Conservation (phyloP, 2,888 invertebrate species). For the Eupithecia dodoneata region DNA sequence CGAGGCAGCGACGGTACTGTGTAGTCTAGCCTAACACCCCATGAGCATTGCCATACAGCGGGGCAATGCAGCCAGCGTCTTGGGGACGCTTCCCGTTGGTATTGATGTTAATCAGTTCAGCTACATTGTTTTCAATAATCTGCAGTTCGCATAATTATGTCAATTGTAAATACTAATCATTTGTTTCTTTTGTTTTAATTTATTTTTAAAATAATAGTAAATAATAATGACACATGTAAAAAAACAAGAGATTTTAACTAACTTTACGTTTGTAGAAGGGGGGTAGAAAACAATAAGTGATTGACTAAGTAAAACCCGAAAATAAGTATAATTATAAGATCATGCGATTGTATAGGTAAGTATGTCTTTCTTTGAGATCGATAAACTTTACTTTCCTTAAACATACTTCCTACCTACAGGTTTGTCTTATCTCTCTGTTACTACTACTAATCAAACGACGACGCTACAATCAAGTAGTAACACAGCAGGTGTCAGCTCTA, state of each 20-base stretch:
- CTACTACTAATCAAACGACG: neutral
- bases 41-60: neutral
- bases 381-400: neutral
- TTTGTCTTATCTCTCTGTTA: neutral
- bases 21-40: no score
- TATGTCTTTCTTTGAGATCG: neutral
- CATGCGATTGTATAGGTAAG: neutral
- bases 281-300: no score
- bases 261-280: no score
- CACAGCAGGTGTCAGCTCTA: slow-evolving; percentile 17
- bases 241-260: neutral
- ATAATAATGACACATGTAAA: neutral
- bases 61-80: neutral
- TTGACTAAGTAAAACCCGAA: neutral
- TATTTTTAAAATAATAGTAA: no score
- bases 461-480: neutral
- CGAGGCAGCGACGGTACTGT: neutral
- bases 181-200: neutral
- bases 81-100: neutral
- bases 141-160: neutral
- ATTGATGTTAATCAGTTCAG: neutral
- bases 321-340: neutral
- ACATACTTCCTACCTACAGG: neutral
- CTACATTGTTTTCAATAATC: neutral
- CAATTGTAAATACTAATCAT: neutral